A percentile compares a stretch with the other conserved stretches of the same genome.
Evolutionary conservation across 2,888 invertebrate species (phyloP).

Genomic region (Chaetogeoica ovagalla): DNA sequence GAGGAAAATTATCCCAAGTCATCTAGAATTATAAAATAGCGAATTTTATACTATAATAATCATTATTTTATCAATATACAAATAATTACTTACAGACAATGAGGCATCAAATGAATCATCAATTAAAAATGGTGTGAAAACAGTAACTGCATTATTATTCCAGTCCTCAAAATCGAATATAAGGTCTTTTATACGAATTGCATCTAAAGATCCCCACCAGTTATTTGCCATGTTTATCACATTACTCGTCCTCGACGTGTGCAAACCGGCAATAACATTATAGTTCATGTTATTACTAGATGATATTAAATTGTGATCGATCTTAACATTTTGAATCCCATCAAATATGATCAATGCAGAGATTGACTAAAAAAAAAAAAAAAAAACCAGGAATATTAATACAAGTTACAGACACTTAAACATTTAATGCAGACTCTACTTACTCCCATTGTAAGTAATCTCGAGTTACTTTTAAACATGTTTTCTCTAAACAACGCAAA

Average conservation of each 20-base stretch:
- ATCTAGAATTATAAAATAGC: slow-evolving; percentile 27
- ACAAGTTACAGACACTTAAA: background rate
- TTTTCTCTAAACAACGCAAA: slow-evolving; percentile 79
- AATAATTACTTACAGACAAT: slow-evolving; percentile 64
- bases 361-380: slow-evolving; percentile 58
- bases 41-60: too few relatives aligned
- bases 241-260: slow-evolving; percentile 85
- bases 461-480: slow-evolving; percentile 68
- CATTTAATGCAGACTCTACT: slow-evolving; percentile 10
- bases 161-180: slow-evolving; percentile 99
- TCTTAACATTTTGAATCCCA: slow-evolving; percentile 90
- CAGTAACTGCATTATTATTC: slow-evolving; percentile 95
- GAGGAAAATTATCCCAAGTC: slow-evolving; percentile 38
- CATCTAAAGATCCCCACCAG: slow-evolving; percentile 90
- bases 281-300: slow-evolving; percentile 82
- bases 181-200: slow-evolving; percentile 73
- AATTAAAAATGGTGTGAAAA: slow-evolving; percentile 83
- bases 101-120: slow-evolving; percentile 77
- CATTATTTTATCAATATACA: background rate
- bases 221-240: slow-evolving; percentile 86
- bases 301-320: slow-evolving; percentile 82
- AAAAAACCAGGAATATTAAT: background rate
- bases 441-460: slow-evolving; percentile 60
- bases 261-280: slow-evolving; percentile 87
- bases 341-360: slow-evolving; percentile 88